Base-by-base conservation (phyloP, 2,888 invertebrate species). In the Drosophila nigricruria region DNA sequence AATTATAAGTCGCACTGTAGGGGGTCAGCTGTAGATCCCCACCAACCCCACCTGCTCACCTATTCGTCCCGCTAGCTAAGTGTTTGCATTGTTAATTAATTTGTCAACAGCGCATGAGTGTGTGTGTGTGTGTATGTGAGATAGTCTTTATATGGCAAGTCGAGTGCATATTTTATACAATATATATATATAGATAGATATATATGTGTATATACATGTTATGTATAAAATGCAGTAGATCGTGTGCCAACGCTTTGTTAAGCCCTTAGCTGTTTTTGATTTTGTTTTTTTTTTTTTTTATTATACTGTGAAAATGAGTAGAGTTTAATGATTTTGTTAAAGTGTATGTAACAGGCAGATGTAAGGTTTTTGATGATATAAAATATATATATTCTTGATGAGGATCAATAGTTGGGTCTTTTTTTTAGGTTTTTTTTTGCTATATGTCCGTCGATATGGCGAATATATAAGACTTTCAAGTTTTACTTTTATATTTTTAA, bases 51-150 rank as follows among this genome's bases (percentile, higher is more conserved):
- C 18, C 20, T 20, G 2, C 18, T 32, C 16, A 5, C 9, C 27
- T n/a, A 5, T 2, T n/a, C 53, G 53, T 10, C 20, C 25, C 56
- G 16, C 16, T 20, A 5, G 38, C 47, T 58, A 60, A 64, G 53
- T 76, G 73, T 76, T 76, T 80, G 88, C 85, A 82, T 88, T 84
- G 88, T 88, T 84, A 84, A 84, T 84, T 84, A 84, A 84, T 88
- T 84, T 84, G 72, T 47, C 56, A 50, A 25, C 56, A 34, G 14
- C 25, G 56, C 30, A 20, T 30, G 25, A n/a, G 25, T 27, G 18
- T 38, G 40, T 30, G 40, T 45, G 85, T 27, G 40, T 40, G 84
- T 66, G 76, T 32, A 42, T 70, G 63, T 16, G 70, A 70, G 69
- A 79, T 49, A 58, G 80, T 42, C 49, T 38, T 18, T 67, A 38